A percentile compares a stretch with the other conserved stretches of the same genome.
phyloP scores from a whole-genome alignment of 2,888 invertebrate species.

The Scaptomyza cyrtandrae region DNA sequence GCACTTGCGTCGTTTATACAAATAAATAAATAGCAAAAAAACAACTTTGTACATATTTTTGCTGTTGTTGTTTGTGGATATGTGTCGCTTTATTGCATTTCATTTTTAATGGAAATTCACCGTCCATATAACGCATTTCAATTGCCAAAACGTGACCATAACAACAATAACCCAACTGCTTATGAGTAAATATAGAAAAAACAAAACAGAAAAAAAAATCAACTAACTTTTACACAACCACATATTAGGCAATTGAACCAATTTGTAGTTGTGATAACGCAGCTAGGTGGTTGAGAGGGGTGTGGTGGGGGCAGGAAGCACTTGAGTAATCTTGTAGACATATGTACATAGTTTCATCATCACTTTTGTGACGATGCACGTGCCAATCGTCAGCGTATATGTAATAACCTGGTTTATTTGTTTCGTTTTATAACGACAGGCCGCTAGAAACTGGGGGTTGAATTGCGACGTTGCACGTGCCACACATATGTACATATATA shows the following conservation, averaged over 20 bases:
- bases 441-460: slow-evolving; percentile 1
- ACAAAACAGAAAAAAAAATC: slow-evolving; percentile 23
- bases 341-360: slow-evolving; percentile 8
- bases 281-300: background rate
- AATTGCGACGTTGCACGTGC: slow-evolving; percentile 47
- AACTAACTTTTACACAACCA: slow-evolving; percentile 4
- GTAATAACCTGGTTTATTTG: slow-evolving; percentile 37
- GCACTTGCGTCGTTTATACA: slow-evolving; percentile 23
- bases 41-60: slow-evolving; percentile 25
- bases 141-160: slow-evolving; percentile 69
- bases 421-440: slow-evolving; percentile 37
- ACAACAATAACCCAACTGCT: slow-evolving; percentile 26
- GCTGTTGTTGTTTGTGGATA: slow-evolving; percentile 20
- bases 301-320: background rate
- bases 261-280: slow-evolving; percentile 35
- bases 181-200: slow-evolving; percentile 21
- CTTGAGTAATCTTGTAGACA: slow-evolving; percentile 27
- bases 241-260: slow-evolving; percentile 24
- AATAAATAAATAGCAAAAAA: slow-evolving; percentile 14
- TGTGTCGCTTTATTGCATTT: slow-evolving; percentile 54
- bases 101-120: slow-evolving; percentile 64
- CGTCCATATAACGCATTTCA: slow-evolving; percentile 59
- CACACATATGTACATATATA: background rate
- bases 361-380: slow-evolving; percentile 49
- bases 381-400: slow-evolving; percentile 50